These are phyloP conservation scores for Aldrovandia affinis DNA, from an alignment of 2,797 vertebrate genomes.

Conservation along the genomic window DNA sequence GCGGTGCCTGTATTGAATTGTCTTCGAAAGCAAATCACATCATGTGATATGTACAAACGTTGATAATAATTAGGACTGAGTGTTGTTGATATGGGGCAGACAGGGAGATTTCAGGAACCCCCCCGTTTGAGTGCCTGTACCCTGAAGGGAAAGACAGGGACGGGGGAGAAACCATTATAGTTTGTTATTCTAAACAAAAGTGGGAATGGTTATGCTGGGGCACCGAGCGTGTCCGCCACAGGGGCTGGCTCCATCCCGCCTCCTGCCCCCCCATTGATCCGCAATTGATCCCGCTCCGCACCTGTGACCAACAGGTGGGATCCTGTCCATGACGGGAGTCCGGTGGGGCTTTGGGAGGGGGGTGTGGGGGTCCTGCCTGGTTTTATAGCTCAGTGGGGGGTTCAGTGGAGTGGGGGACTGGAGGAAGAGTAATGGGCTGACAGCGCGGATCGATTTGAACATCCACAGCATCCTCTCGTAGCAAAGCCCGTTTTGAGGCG, in stretches of 20 bases:
- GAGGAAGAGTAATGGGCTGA: not conserved
- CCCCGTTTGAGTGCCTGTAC: too few species aligned
- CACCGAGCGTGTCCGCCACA: not conserved
- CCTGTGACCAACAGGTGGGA: not conserved
- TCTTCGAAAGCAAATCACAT: not conserved
- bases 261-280: not conserved
- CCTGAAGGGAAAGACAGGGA: not conserved
- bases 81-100: not conserved
- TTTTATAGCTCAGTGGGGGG: not conserved
- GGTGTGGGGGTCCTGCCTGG: not conserved
- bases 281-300: not conserved
- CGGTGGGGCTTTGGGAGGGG: not conserved
- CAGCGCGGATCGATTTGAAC: not conserved
- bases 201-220: not conserved
- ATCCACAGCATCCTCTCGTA: not conserved
- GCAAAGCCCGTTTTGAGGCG: not conserved
- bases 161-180: not conserved
- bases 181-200: slow-evolving; percentile 2
- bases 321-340: not conserved
- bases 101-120: not conserved
- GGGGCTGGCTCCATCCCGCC: not conserved
- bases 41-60: not conserved
- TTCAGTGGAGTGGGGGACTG: not conserved
- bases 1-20: not conserved
- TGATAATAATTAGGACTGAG: not conserved